These are phyloP conservation scores for Ficedula albicollis DNA, from an alignment of 2,797 vertebrate genomes.

Conservation along the genomic window DNA sequence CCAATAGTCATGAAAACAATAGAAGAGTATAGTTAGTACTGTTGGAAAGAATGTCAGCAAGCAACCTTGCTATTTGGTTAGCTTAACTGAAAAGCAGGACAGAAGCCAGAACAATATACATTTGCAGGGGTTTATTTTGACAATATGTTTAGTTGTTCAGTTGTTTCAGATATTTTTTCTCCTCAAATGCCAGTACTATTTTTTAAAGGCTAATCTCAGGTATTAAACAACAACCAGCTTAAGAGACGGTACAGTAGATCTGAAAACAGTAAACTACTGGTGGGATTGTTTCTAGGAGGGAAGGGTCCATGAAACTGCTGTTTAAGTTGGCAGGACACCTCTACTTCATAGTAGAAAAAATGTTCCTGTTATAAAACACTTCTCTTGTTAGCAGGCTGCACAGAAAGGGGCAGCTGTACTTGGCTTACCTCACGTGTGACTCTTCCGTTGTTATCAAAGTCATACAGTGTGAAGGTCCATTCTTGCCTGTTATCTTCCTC, in stretches of 20 bases:
- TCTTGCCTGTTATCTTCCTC: conserved; percentile 98
- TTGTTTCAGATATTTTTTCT: conserved; percentile 40
- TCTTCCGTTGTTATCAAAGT: conserved; percentile 99
- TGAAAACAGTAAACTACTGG: conserved; percentile 5
- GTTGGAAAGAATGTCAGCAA: conserved; percentile 54
- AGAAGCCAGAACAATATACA: conserved; percentile 55
- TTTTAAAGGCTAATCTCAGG: conserved; percentile 44
- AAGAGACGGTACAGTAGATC: background rate
- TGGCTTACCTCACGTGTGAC: conserved; percentile 94
- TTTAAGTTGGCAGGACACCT: conserved; percentile 7
- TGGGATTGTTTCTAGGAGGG: conserved; percentile 1
- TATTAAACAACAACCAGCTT: conserved; percentile 37
- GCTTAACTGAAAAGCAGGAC: conserved; percentile 43
- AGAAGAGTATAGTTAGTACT: conserved; percentile 17
- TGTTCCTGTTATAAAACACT: conserved; percentile 30
- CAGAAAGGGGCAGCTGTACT: background rate
- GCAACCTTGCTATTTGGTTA: conserved; percentile 50
- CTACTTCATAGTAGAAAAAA: conserved; percentile 12
- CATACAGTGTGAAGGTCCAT: conserved; percentile 98
- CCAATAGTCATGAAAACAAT: conserved; percentile 13
- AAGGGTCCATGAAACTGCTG: background rate
- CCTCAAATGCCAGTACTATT: conserved; percentile 27
- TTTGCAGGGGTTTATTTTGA: conserved; percentile 50
- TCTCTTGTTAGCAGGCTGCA: background rate
- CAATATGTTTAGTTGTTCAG: conserved; percentile 38